phyloP scores from a whole-genome alignment of 2,113 vertebrate species.

The Eudorcas thomsonii region DNA sequence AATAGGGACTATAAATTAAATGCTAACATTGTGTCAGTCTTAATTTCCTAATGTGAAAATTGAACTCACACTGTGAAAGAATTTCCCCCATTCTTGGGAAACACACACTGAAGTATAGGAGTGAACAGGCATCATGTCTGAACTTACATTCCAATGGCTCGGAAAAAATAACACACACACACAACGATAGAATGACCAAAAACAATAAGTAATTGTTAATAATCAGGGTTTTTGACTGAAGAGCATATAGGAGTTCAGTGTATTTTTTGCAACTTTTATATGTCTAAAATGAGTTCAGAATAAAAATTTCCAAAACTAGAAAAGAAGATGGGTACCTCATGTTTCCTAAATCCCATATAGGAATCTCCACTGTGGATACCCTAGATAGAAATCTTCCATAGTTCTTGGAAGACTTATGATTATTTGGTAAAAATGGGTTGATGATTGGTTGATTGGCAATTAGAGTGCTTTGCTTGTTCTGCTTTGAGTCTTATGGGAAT shows the following conservation, averaged over 20 bases:
- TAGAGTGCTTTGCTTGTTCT: not conserved
- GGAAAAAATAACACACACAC: not conserved
- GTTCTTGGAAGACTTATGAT: not conserved
- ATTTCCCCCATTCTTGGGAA: not conserved
- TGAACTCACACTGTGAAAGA: not conserved
- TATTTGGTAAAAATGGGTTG: not conserved
- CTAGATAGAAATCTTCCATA: not conserved
- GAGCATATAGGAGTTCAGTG: not conserved
- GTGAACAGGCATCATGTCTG: not conserved
- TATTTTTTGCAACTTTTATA: not conserved
- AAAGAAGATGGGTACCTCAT: not conserved
- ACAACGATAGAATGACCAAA: not conserved
- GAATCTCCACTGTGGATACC: not conserved
- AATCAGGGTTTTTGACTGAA: not conserved
- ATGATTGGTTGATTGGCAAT: not conserved
- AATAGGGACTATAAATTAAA: not conserved
- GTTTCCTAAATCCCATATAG: not conserved
- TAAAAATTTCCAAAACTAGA: not conserved
- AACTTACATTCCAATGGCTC: not conserved
- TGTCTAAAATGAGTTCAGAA: not conserved
- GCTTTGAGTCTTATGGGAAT: not conserved
- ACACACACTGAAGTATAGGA: not conserved
- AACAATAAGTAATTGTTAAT: not conserved
- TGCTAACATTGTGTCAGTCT: not conserved
- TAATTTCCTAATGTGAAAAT: not conserved